phyloP scores from a whole-genome alignment of 2,797 vertebrate genomes.

The Selene dorsalis region DNA sequence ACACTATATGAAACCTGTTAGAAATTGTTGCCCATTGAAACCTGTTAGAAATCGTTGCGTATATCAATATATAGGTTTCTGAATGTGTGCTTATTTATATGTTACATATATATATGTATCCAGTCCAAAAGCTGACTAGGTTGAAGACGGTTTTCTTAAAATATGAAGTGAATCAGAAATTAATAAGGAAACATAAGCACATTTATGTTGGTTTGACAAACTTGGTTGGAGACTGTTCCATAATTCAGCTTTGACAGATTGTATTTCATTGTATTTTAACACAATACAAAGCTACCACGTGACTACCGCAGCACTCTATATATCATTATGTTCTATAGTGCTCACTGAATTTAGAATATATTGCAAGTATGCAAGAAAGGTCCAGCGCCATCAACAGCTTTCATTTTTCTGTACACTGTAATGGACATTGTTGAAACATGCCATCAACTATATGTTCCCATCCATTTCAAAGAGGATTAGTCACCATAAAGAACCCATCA shows the following conservation, averaged over 20 bases:
- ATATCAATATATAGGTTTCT: no score
- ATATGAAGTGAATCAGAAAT: no score
- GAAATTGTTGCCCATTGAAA: no score
- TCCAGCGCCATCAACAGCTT: slow-evolving; percentile 22
- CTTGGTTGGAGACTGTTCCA: neutral
- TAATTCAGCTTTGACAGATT: neutral
- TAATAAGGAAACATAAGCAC: no score
- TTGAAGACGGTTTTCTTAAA: no score
- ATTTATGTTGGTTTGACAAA: no score
- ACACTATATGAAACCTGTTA: no score
- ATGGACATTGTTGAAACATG: slow-evolving; percentile 49
- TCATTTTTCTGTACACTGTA: slow-evolving; percentile 28
- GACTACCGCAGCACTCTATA: neutral
- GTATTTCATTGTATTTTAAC: neutral
- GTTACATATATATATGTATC: no score
- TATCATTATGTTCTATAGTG: neutral
- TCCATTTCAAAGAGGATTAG: slow-evolving; percentile 38
- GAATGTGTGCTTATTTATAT: no score
- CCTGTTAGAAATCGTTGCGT: no score
- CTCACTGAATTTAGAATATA: slow-evolving; percentile 1
- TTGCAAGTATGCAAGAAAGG: slow-evolving; percentile 1
- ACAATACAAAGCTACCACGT: neutral
- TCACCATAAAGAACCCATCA: slow-evolving; percentile 46
- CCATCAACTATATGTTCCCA: slow-evolving; percentile 30
- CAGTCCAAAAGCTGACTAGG: no score